Conservation (phyloP, 2,797 vertebrate genomes). For the Phoebastria nigripes region DNA sequence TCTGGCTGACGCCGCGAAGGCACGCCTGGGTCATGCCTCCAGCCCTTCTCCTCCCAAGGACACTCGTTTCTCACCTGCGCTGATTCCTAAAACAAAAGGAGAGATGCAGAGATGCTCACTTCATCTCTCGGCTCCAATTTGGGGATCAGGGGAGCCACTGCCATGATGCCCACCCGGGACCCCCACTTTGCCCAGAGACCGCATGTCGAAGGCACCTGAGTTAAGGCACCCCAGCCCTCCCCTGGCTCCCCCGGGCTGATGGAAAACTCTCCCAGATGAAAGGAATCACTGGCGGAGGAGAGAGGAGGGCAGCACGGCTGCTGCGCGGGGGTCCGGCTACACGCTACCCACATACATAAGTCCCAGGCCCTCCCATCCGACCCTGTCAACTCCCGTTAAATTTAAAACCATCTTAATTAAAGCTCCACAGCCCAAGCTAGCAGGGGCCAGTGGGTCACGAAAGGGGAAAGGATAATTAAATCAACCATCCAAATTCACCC, state of each 20-base stretch:
- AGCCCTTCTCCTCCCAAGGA: background rate
- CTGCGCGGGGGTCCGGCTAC: background rate
- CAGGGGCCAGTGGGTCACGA: background rate
- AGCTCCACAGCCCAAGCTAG: background rate
- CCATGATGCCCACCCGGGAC: background rate
- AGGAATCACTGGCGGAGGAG: background rate
- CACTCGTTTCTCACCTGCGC: background rate
- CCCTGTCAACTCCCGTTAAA: conserved; percentile 9
- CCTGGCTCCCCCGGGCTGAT: background rate
- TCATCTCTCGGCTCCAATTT: background rate
- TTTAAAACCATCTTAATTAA: conserved; percentile 59
- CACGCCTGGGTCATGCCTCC: background rate
- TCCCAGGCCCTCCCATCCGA: background rate
- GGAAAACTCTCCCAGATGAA: background rate
- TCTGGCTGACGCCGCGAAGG: fast-evolving
- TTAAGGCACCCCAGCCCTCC: background rate
- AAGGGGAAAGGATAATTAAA: conserved; percentile 51
- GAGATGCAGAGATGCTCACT: background rate
- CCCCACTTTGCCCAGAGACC: background rate
- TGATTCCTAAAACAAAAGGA: background rate
- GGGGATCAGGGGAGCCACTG: background rate
- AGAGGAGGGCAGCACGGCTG: background rate
- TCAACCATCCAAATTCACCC: conserved; percentile 19
- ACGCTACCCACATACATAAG: background rate
- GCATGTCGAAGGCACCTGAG: background rate